Base-by-base conservation (phyloP, 2,113 vertebrate species). In the Noturus placidus region DNA sequence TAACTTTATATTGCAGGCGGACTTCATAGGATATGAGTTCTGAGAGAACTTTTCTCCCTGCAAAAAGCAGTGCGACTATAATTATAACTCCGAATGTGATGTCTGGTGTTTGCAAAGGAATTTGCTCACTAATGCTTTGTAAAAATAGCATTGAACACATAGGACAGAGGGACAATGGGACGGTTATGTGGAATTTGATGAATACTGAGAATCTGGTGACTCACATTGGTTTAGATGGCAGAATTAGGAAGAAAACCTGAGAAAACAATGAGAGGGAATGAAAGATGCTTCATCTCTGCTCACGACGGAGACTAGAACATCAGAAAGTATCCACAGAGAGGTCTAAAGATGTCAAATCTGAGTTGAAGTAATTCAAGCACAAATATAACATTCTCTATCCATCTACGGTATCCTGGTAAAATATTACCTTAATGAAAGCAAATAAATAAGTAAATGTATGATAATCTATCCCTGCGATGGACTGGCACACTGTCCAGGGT, bases 131-230 rank as follows among this genome's bases (percentile, higher is more conserved):
- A 79, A 79, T 56, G 52, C 50, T 33, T 56, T 33, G 77, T 79
- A 79, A 79, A 79, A 56, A 79, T 56, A 79, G 17, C 52, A 54
- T 1, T 56, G 77, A 56, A 79, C 27, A 79, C 27, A 79, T 11
- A 79, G 77, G 15, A 17, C 42, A 50, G 76, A 27, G 14, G 76
- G 76, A 79, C 77, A 79, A 79, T 79, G 3, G n/a, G 77, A 79
- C n/a, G n/a, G n/a, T 56, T 56, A 79, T 79, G 50, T 33, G n/a
- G 52, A 79, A 56, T 79, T n/a, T 33, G 52, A 79, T 33, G 52
- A 79, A 79, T 79, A 22, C 50, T 79, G 77, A 79, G 77, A 79
- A 79, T 79, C 33, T 22, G 27, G n/a, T 79, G 77, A 79, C 27
- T 79, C 77, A 79, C 17, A 56, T 15, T 79, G 50, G 50, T 79